These are phyloP conservation scores for Oryzias woworae DNA, from an alignment of 2,113 vertebrate genomes.

Conservation along the genomic window DNA sequence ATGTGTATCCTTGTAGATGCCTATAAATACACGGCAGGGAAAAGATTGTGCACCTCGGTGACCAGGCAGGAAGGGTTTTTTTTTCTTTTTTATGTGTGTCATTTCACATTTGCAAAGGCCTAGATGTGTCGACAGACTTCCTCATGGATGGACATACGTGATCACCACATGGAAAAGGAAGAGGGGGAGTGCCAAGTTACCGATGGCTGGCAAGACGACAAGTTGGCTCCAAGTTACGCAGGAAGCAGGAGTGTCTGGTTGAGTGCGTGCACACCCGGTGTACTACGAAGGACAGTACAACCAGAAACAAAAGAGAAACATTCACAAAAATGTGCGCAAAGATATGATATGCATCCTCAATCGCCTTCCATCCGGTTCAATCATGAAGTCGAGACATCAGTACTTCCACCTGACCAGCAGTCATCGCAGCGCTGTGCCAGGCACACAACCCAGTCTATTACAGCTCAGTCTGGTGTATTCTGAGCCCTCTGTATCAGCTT, in stretches of 20 bases:
- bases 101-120: slow-evolving; percentile 35
- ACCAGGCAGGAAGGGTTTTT: slow-evolving; percentile 17
- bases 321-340: background rate
- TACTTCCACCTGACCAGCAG: slow-evolving; percentile 31
- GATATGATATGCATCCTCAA: background rate
- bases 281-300: slow-evolving; percentile 37
- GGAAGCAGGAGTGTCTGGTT: slow-evolving; percentile 61
- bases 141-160: slow-evolving; percentile 61
- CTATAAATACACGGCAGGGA: background rate
- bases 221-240: slow-evolving; percentile 54
- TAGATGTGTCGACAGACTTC: slow-evolving; percentile 49
- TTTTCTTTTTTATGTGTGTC: slow-evolving; percentile 29
- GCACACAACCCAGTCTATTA: slow-evolving; percentile 48
- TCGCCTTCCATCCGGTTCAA: slow-evolving; percentile 10
- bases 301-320: slow-evolving; percentile 9
- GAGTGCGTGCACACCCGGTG: slow-evolving; percentile 54
- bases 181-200: slow-evolving; percentile 52
- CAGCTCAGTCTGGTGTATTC: slow-evolving; percentile 63
- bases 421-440: slow-evolving; percentile 20
- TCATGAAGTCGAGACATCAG: background rate
- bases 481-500: slow-evolving; percentile 38
- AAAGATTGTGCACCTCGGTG: slow-evolving; percentile 3
- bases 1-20: too few relatives aligned
- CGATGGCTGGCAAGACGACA: slow-evolving; percentile 57
- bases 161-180: slow-evolving; percentile 68